These are phyloP conservation scores for Bubo blakistoni DNA, from an alignment of 2,113 vertebrate genomes.

Conservation along the genomic window DNA sequence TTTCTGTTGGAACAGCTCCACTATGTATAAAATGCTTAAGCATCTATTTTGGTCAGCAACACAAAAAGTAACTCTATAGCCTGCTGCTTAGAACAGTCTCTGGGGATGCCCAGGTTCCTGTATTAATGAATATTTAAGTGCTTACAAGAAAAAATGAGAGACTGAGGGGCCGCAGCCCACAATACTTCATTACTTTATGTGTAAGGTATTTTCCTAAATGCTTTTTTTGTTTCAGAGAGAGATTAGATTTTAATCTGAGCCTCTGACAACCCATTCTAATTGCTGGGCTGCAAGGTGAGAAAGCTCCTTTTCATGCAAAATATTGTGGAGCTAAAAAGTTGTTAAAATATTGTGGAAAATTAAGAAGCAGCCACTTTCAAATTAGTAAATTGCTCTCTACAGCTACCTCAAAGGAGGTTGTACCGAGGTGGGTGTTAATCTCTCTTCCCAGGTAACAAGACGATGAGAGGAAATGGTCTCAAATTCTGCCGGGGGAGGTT, in stretches of 20 bases:
- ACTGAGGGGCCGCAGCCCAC: not conserved
- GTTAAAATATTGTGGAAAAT: not conserved
- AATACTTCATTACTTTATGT: not conserved
- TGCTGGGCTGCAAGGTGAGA: not conserved
- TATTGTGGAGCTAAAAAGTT: not conserved
- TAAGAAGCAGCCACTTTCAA: not conserved
- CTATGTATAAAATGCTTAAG: not conserved
- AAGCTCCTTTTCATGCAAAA: not conserved
- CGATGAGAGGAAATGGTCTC: rapidly evolving
- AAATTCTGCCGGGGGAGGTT: not conserved
- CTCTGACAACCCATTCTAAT: not conserved
- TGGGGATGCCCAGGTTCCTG: not conserved
- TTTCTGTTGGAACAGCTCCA: not conserved
- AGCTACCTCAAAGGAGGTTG: not conserved
- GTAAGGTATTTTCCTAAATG: not conserved
- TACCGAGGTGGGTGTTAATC: rapidly evolving
- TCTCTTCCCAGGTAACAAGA: not conserved
- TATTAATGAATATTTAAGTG: not conserved
- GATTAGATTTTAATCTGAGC: not conserved
- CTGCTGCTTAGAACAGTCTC: not conserved
- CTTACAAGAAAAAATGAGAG: not conserved
- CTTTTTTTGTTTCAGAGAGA: not conserved
- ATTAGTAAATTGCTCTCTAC: not conserved
- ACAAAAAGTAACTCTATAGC: not conserved
- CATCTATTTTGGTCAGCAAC: not conserved